Evolutionary conservation across 2,888 invertebrate genomes (phyloP).

Genomic region (Synanthedon tipuliformis): DNA sequence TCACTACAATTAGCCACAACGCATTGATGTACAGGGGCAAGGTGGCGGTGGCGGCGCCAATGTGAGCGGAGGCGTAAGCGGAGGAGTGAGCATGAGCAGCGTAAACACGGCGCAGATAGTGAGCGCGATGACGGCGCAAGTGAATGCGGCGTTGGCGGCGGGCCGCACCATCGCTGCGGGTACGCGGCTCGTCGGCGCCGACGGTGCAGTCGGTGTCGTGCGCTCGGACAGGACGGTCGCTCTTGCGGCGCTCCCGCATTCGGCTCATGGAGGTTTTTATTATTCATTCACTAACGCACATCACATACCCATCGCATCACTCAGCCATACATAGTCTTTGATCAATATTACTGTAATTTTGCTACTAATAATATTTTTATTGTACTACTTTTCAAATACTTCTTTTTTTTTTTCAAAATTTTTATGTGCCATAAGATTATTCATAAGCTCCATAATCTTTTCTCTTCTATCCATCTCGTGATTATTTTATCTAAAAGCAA

Average conservation of each 20-base stretch:
- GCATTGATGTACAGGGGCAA: background rate
- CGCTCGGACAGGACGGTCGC: conserved; percentile 73
- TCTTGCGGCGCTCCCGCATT: conserved; percentile 63
- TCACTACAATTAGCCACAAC: background rate
- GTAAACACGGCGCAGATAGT: conserved; percentile 45
- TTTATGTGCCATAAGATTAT: too few species aligned
- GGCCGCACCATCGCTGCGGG: conserved; percentile 67
- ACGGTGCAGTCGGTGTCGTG: conserved; percentile 76
- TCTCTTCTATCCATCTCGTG: too few species aligned
- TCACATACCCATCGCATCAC: too few species aligned
- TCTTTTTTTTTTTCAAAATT: too few species aligned
- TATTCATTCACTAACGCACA: conserved; percentile 11
- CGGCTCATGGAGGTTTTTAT: conserved; percentile 15
- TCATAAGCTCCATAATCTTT: too few species aligned
- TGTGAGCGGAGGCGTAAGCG: conserved; percentile 17
- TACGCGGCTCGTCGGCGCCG: conserved; percentile 65
- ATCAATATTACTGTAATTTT: conserved; percentile 7
- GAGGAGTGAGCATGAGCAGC: conserved; percentile 20
- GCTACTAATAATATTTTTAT: too few species aligned
- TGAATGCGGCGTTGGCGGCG: conserved; percentile 71
- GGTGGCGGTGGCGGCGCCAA: conserved; percentile 10
- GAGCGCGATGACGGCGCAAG: conserved; percentile 72
- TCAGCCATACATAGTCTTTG: too few species aligned
- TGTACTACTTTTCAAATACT: too few species aligned
- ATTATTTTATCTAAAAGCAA: too few species aligned